phyloP scores from a whole-genome alignment of 2,888 invertebrate species.

The Azorinus chamasolen region DNA sequence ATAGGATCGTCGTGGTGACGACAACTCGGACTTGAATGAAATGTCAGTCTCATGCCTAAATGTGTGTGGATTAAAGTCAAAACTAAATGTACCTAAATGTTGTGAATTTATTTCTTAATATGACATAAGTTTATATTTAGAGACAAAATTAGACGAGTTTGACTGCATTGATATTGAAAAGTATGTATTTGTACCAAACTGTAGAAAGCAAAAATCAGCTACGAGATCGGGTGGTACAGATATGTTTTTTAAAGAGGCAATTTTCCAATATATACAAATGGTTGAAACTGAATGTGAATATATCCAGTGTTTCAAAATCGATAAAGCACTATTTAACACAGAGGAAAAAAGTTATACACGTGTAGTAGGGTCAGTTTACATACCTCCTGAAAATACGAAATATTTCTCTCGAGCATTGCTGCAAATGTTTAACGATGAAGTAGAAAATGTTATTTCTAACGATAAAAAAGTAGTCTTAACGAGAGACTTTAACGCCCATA shows the following conservation, averaged over 20 bases:
- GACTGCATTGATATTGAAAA: not conserved
- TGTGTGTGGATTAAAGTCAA: not conserved
- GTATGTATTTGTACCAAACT: not conserved
- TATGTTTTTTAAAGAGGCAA: slow-evolving; percentile 1
- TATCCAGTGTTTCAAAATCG: slow-evolving; percentile 6
- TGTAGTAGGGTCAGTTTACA: not conserved
- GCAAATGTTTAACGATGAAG: not conserved
- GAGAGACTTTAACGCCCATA: not conserved
- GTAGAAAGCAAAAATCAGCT: slow-evolving; percentile 4
- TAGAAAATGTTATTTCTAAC: not conserved
- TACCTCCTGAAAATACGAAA: too few species aligned
- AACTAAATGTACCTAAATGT: slow-evolving; percentile 8
- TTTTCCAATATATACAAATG: too few species aligned
- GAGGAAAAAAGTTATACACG: not conserved
- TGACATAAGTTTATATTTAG: slow-evolving; percentile 2
- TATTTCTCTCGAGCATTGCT: not conserved
- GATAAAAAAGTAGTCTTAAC: not conserved
- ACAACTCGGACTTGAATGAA: too few species aligned
- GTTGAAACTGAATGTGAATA: slow-evolving; percentile 11
- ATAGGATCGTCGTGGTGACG: too few species aligned
- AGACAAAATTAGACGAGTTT: not conserved
- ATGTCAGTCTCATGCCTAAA: not conserved
- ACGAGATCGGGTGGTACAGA: not conserved
- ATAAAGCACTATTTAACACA: not conserved
- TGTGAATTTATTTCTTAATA: slow-evolving; percentile 1